Evolutionary conservation across 2,888 invertebrate genomes (phyloP), one percentile per base, ranked within the genome.

Genomic region (Mythimna impura): DNA sequence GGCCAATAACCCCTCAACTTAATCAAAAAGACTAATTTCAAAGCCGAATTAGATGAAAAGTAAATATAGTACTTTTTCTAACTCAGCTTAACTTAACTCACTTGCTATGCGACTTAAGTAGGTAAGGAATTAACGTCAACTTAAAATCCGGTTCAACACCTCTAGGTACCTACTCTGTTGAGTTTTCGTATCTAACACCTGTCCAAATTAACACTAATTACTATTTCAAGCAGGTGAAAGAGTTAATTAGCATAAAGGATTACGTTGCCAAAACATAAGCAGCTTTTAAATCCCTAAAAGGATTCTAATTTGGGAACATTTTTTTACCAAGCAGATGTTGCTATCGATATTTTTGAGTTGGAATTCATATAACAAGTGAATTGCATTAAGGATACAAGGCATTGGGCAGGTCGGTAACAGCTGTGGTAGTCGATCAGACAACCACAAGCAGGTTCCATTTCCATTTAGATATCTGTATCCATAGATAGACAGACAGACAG

Each of bases 391-490:
- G 25, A 60, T 54, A 40, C 79, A 25, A 25, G 34, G 12, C 22
- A 43, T 78, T 25, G 17, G 40, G 10, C 72, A 57, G 79, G 36
- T 57, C 9, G 40, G 40, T 34, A 43, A 58, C 61, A 50, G 40
- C n/a, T 61, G 54, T 47, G 47, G 54, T 25, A n/a, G 30, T 1
- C 12, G 30, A 57, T 30, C 54, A 12, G 30, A 22, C 17, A 57
- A 75, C 79, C 75, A 25, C 73, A 78, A 22, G 10, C 54, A n/a
- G 73, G 79, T n/a, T 36, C 22, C 30, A 20, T 62, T 79, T 55
- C 54, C 2, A 50, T 72, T 34, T 50, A 61, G 12, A 54, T 47
- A 76, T 8, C 25, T 22, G 2, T 9, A 58, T 34, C 8, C 1
- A 9, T 9, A 54, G 6, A 47, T 25, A 60, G 34, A 50, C 7